Evolutionary conservation across 2,888 invertebrate species (phyloP), one percentile per base, ranked within the genome.

Genomic region (Chrysolina haemoptera): DNA sequence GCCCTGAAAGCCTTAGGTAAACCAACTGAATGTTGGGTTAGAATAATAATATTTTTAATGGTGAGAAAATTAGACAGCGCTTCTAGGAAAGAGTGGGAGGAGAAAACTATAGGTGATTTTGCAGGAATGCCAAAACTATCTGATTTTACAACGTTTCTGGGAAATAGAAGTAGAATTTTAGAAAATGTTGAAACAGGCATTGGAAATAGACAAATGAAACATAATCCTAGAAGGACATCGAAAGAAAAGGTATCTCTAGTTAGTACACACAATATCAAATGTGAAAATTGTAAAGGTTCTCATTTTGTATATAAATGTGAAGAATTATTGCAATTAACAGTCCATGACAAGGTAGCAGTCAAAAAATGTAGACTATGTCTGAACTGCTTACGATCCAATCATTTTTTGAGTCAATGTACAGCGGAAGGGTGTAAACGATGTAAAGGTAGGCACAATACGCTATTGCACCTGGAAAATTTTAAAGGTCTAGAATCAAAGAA

Each of bases 21-120:
- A 43, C 72, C 74, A 12, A 68, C 69, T 11, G 68, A 75, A 1
- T 48, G 2, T 14, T 79, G 78, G 77, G 79, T 76, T 65, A 35
- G 59, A 18, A n/a, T 78, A 14, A 53, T 78, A 5, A 75, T 75
- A 27, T 66, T 64, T 65, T 71, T 78, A 18, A 69, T 76, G 41
- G n/a, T 27, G 11, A 69, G 71, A 62, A 78, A 78, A 68, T 53
- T 77, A 68, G 76, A 78, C 63, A 48, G 40, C 59, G 59, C 18
- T 12, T 53, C 78, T 11, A 75, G 70, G 65, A 76, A 62, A 27
- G 70, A 75, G 11, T 76, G 74, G 74, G 70, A 73, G 62, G 48
- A 59, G 62, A 73, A 62, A 48, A 73, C 41, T 27, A 68, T 55
- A 35, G 14, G 20, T 12, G 53, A 64, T 40, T 68, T 59, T 43